Base-by-base conservation (phyloP, 2,797 vertebrate genomes). In the Salarias fasciatus region DNA sequence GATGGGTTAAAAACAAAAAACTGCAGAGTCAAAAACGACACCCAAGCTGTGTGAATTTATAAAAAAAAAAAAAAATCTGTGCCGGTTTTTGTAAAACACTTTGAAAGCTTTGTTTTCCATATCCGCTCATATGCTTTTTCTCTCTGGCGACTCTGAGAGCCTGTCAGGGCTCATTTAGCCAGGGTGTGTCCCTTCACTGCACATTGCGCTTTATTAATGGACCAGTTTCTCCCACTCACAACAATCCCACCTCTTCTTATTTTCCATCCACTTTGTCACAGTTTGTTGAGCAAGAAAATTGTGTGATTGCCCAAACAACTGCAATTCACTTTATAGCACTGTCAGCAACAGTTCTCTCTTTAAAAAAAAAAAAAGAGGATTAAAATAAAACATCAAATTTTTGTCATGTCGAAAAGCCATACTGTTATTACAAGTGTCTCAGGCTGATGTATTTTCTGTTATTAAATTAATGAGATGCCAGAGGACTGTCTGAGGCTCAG, bases 111-210 rank as follows among this genome's bases (percentile, higher is more conserved):
- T 69, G 43, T 80, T 80, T 84, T 80, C 48, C 38, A 53, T 69
- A 73, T 49, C 53, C 52, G 28, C 15, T 50, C 24, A 31, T n/a
- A 36, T 3, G n/a, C 43, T 38, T 35, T 3, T 9, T 5, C 33
- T 80, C 36, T 46, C 68, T 63, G 48, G 58, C 47, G 0, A 67
- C 63, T 67, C 48, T 48, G 8, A 75, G 64, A 63, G 71, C 72
- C 73, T 79, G 79, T 76, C 75, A 82, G 62, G 83, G 77, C 79
- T 83, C 80, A 86, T 89, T 86, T 80, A 77, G 60, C 52, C 37
- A 7, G 82, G 80, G 82, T 55, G 79, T 87, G 83, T 76, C 68
- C 52, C 62, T 69, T 72, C 13, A 64, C 67, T 61, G 57, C 73
- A 77, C 71, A 55, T 15, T 67, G 57, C 66, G 72, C 61, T 75